Base-by-base conservation (phyloP, 2,888 invertebrate genomes). In the Hydraecia micacea region DNA sequence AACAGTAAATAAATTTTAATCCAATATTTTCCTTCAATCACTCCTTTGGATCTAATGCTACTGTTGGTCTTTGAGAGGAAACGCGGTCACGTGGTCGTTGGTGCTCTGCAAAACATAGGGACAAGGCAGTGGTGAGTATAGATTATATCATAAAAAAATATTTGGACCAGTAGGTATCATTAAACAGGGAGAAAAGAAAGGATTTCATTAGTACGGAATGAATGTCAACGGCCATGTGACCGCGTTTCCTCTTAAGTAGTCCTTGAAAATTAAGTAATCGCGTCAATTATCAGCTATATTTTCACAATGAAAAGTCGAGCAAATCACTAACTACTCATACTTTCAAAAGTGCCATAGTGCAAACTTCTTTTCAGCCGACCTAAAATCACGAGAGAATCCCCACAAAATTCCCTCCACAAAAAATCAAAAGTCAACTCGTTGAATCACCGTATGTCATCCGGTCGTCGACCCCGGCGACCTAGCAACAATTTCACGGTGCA, bases 401-500 rank as follows among this genome's bases (percentile, higher is more conserved):
- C 21, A 9, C 18, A 13, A 46, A 84, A 67, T 21, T 21, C 28
- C 6, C 66, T 25, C 21, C 1, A 21, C 36, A n/a, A 55, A 81
- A 81, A 78, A 75, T 75, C 72, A 66, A 84, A 78, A 86, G 73
- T 63, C 60, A 13, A 52, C 58, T 36, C 65, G 83, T n/a, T 71
- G 73, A 84, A 75, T 83, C 86, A 71, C 75, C 63, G 67, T 65
- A 32, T 86, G 63, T 66, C 58, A 55, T 87, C 66, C 52, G 87
- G 86, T 86, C 80, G 67, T 79, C 72, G 88, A 90, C 86, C 85
- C 18, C 67, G 7, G 36, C 73, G 81, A 83, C 81, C 86, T 87
- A 78, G 84, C 82, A 80, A 86, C 87, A 87, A 85, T 88, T 90
- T 90, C 85, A 90, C 86, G 87, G 90, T 85, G 86, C 89, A 88